Base-by-base conservation (phyloP, 2,888 invertebrate genomes). In the Apamea epomidion region DNA sequence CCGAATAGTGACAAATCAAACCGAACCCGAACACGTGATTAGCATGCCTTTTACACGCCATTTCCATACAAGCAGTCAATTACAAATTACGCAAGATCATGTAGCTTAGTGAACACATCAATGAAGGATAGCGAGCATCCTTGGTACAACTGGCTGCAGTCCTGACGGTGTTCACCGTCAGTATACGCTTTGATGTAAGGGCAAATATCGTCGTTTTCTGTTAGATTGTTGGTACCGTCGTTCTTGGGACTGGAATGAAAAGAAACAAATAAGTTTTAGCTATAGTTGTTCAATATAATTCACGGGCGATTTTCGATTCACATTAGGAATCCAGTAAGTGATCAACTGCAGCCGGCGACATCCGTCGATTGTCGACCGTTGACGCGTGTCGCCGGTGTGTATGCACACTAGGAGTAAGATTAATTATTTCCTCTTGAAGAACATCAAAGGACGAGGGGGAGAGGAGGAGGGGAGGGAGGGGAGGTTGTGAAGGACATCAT, bases 121-220 rank as follows among this genome's bases (percentile, higher is more conserved):
- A 96, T 89, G 0, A 97, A 92, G n/a, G 96, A 94, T n/a, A 94
- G 83, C 8, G 92, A 83, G 80, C 97, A 97, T 69, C 94, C 92
- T 7, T 91, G 80, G 85, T 96, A 97, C 18, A 93, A 87, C 45
- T 83, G 83, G 4, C 82, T 80, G 88, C 97, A 97, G 78, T 95
- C 92, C 76, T 94, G 90, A 51, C 94, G 93, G 0, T 93, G 85
- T 21, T 92, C 93, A 32, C 98, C 98, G 3, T 95, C 90, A 64
- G 92, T 92, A 83, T 95, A 97, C 0, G 98, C 98, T 18, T 97
- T 96, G 75, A 97, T 94, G 90, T 98, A 98, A 0, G 94, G 93
- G 7, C 93, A 88, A 0, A 91, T 88, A 45, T 94, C 95, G 10
- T 92, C 87, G 1, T 82, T 84, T 78, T 92, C 90, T 14, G 88